Evolutionary conservation across 2,888 invertebrate species (phyloP), one percentile per base, ranked within the genome.

Genomic region (Drosophila merina): DNA sequence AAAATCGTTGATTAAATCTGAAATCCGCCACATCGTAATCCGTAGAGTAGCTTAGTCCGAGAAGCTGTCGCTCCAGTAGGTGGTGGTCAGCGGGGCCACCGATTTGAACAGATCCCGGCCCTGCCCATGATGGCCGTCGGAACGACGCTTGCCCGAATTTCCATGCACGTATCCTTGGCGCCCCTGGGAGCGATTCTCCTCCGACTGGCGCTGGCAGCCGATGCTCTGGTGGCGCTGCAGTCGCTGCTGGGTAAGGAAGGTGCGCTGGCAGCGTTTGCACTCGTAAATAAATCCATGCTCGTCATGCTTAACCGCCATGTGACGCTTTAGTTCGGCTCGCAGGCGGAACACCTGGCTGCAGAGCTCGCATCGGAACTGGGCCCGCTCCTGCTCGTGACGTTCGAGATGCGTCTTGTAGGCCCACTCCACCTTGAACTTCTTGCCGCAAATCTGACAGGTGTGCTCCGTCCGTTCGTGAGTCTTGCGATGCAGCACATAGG

Each of bases 401-500:
- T 91, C 90, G 76, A 92, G 79, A 76, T 93, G 93, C 25, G 91
- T 86, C 67, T 91, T 90, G 62, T 91, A 90, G 64, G 92, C 91
- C 31, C 91, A 88, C 45, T 90, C 90, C 63, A 92, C 91, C 63
- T 92, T 91, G 70, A 93, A 93, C 54, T 89, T 83, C 54, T 91
- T 91, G 33, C 90, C 90, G 77, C 93, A 93, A 3, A 92, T 89
- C 52, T 90, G 88, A 59, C 93, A 93, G 5, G 83, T 86, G 68
- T 91, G 84, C 52, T 92, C 89, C 38, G 89, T 89, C 36, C 90
- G 87, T 4, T 82, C 88, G 72, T 93, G 93, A 8, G 90, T 91
- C 59, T 93, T 92, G 55, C 92, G 90, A 73, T 94, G 93, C 71
- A 93, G 90, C 45, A 92, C 92, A 26, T 93, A 89, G 47, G 92